Evolutionary conservation across 2,113 vertebrate species (phyloP).

Genomic region (Ochotona curzoniae): DNA sequence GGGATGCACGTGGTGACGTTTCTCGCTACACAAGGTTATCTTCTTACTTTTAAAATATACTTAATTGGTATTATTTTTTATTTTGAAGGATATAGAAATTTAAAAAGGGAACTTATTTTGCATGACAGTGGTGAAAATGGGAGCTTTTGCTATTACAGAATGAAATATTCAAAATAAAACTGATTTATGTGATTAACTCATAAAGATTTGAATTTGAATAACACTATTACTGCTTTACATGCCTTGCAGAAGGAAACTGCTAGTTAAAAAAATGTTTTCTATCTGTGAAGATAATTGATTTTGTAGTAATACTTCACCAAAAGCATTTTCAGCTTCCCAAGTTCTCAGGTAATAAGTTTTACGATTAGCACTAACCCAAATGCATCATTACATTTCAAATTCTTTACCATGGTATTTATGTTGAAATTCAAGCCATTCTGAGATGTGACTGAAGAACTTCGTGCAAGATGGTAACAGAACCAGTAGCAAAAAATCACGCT

Average conservation of each 20-base stretch:
- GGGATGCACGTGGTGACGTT: no score
- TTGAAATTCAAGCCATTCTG: conserved; percentile 76
- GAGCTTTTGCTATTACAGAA: conserved; percentile 27
- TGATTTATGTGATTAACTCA: conserved; percentile 27
- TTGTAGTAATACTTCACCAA: conserved; percentile 62
- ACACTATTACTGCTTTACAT: conserved; percentile 33
- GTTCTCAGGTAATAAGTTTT: conserved; percentile 78
- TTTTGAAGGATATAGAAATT: conserved; percentile 54
- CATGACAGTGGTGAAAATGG: neutral
- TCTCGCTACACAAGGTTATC: no score
- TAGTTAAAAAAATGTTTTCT: conserved; percentile 46
- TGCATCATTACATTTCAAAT: conserved; percentile 79
- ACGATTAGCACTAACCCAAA: conserved; percentile 76
- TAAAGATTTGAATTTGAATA: conserved; percentile 56
- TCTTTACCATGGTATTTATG: conserved; percentile 69
- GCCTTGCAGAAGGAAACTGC: conserved; percentile 13
- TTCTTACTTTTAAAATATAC: conserved; percentile 18
- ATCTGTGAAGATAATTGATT: conserved; percentile 39
- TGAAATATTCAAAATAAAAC: conserved; percentile 18
- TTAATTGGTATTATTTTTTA: conserved; percentile 10
- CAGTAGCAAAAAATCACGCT: conserved; percentile 79
- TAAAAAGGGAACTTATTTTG: conserved; percentile 33
- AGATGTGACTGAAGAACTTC: conserved; percentile 76
- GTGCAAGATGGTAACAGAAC: conserved; percentile 70
- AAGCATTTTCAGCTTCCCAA: conserved; percentile 72